Evolutionary conservation across 2,797 vertebrate species (phyloP), one percentile per base, ranked within the genome.

Genomic region (Microcaecilia unicolor): DNA sequence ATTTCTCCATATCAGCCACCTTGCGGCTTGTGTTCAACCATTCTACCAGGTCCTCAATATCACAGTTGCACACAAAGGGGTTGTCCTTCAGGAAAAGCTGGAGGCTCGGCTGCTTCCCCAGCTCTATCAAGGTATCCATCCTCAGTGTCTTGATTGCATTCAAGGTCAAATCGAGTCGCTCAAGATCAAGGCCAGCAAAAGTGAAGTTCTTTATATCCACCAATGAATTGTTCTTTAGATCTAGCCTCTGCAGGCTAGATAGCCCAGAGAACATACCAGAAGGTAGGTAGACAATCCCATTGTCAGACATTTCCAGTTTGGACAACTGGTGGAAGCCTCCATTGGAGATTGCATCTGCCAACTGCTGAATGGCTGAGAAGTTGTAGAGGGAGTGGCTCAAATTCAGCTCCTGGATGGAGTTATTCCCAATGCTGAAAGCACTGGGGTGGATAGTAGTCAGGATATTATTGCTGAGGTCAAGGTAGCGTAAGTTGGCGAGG

Each of bases 331-430:
- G 15, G 5, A 88, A 74, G 11, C 64, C 55, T 0, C 83, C 86
- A 74, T 78, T 80, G 25, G 78, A 74, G 18, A 88, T 62, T 11
- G 80, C 77, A 0, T 72, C 72, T 25, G 75, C 58, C 40, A 88
- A 67, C 53, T 83, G 79, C 0, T 49, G 70, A 47, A 81, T 46
- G 9, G 72, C 52, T 1, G 68, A 76, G 54, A 62, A 61, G 66
- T 84, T 84, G 59, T 74, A 53, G 12, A 88, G 68, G 0, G 83
- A 67, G 8, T 41, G 34, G 55, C 79, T 85, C 24, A 88, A 73
- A 69, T 79, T 84, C 24, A 88, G 78, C 48, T 81, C 82, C 52
- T 69, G 74, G n/a, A 88, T 74, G 9, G 81, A 77, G 17, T 74
- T 74, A 0, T 69, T 43, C 17, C 26, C 64, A 9, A 82, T 68